Evolutionary conservation across 1,140 invertebrate species (phyloP).

Genomic region (Halyomorpha halys): DNA sequence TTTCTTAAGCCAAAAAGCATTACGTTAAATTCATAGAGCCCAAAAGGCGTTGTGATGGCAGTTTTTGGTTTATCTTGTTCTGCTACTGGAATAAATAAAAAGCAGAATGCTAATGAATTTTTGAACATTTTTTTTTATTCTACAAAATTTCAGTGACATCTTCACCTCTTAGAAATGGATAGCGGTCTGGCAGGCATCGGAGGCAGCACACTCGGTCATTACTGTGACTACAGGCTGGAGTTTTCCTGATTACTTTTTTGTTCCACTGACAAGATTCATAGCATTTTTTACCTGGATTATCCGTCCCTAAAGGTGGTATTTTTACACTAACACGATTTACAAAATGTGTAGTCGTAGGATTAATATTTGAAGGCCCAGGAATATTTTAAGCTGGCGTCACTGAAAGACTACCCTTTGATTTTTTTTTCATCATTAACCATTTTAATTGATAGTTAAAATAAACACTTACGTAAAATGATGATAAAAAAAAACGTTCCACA

Average conservation of each 20-base stretch:
- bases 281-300: not conserved
- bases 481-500: no score
- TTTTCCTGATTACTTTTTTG: not conserved
- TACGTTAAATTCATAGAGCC: no score
- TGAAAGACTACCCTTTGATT: not conserved
- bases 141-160: not conserved
- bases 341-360: not conserved
- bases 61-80: not conserved
- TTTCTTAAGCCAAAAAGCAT: no score
- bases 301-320: not conserved
- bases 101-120: not conserved
- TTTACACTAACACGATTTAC: not conserved
- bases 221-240: not conserved
- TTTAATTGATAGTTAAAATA: not conserved
- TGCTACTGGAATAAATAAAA: not conserved
- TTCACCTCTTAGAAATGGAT: not conserved
- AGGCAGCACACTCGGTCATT: slow-evolving; percentile 1
- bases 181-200: not conserved
- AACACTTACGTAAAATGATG: no score
- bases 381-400: not conserved
- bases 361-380: not conserved
- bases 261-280: not conserved
- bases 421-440: not conserved
- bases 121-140: not conserved
- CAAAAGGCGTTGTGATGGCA: not conserved